phyloP scores from a whole-genome alignment of 2,113 vertebrate genomes.

The Callionymus lyra region DNA sequence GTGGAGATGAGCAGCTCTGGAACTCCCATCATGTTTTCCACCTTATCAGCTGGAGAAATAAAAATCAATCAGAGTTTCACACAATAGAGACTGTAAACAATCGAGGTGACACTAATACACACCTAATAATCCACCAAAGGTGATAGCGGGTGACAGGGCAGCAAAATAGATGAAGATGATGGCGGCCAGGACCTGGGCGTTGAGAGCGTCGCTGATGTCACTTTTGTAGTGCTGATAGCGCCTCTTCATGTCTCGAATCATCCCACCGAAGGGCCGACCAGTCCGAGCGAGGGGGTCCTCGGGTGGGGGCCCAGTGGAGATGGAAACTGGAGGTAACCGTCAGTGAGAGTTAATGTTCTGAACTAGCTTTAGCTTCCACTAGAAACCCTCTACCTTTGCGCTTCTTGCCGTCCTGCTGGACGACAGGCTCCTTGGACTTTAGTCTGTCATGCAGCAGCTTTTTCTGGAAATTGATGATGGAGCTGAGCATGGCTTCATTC shows the following conservation, averaged over 20 bases:
- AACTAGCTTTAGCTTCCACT: too few relatives aligned
- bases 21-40: constrained; percentile 82
- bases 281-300: constrained; percentile 81
- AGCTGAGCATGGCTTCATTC: constrained; percentile 66
- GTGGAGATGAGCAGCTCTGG: constrained; percentile 89
- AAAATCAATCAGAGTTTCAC: not conserved
- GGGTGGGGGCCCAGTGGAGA: constrained; percentile 13
- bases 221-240: constrained; percentile 85
- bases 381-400: constrained; percentile 42
- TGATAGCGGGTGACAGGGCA: constrained; percentile 86
- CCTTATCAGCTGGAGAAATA: constrained; percentile 80
- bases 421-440: constrained; percentile 21
- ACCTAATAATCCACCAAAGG: constrained; percentile 91
- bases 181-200: constrained; percentile 79
- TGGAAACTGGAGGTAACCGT: constrained; percentile 27
- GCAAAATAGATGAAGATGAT: constrained; percentile 98
- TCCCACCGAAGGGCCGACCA: constrained; percentile 76
- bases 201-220: constrained; percentile 83
- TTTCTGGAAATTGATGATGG: constrained; percentile 77
- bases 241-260: constrained; percentile 76
- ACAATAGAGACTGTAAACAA: too few relatives aligned
- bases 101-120: not conserved
- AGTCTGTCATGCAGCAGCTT: constrained; percentile 75
- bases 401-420: constrained; percentile 30
- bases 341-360: too few relatives aligned